Conservation (phyloP, 2,797 vertebrate genomes). For the Nyctibius grandis region DNA sequence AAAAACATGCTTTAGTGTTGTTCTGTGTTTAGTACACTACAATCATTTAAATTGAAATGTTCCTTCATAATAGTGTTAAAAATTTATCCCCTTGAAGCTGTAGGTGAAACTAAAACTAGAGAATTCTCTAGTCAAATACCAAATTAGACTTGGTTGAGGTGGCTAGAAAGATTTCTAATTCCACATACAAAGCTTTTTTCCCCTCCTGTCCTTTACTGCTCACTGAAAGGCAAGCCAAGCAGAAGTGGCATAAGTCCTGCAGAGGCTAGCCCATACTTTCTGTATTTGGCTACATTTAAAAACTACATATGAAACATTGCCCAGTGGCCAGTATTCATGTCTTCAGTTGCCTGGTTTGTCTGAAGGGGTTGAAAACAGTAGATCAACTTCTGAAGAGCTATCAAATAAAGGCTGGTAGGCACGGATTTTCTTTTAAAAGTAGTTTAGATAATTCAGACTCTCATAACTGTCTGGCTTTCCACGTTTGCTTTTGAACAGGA, state of each 20-base stretch:
- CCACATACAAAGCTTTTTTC: neutral
- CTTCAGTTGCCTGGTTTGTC: neutral
- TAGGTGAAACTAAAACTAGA: neutral
- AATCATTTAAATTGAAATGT: neutral
- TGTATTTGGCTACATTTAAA: neutral
- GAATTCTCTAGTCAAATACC: neutral
- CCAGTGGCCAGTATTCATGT: neutral
- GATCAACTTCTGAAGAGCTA: neutral
- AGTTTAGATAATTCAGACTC: neutral
- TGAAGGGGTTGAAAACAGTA: neutral
- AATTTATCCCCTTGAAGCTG: neutral
- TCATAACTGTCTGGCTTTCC: neutral
- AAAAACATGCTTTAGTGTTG: neutral
- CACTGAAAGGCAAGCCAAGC: neutral
- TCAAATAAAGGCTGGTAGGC: neutral
- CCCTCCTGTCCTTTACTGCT: neutral
- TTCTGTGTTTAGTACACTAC: neutral
- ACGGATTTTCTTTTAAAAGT: neutral
- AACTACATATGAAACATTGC: neutral
- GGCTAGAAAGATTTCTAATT: neutral
- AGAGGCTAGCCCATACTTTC: neutral
- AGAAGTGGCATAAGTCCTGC: neutral
- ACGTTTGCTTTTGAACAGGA: neutral
- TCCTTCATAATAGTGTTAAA: neutral
- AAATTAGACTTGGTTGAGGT: neutral